Base-by-base conservation (phyloP, 53 echinoderm and acorn worm species). In the Holothuria leucospilota region DNA sequence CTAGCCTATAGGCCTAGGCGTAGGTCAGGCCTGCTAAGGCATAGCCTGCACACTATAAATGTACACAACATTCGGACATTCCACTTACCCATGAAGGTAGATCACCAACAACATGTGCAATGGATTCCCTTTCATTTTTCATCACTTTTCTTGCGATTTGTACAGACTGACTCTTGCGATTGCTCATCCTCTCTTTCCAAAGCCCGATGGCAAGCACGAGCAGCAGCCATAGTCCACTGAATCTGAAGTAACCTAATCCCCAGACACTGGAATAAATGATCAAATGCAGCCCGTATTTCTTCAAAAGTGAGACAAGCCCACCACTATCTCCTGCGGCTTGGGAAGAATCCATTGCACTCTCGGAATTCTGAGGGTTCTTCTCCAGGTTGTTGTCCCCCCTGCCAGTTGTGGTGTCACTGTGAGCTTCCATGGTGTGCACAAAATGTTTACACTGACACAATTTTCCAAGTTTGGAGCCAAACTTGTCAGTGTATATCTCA, bases 41-140 rank as follows among this genome's bases (percentile, higher is more conserved):
- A n/a, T n/a, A n/a, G n/a, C n/a, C n/a, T n/a, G n/a, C n/a, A 40
- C 40, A 7, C 7, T 40, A 40, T 40, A 40, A n/a, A n/a, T 40
- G 4, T 40, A 40, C 7, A 40, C n/a, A 40, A 46, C 46, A 9
- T 46, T 46, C 46, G 8, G 6, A 46, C 46, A 46, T 46, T 29
- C 0, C n/a, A 92, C 95, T 86, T 72, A 97, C 98, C 98, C 98
- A 97, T 15, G 98, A 97, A 12, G 98, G 98, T 18, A 97, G 62
- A 86, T 97, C 95, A 70, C 90, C 85, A 34, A 97, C 98, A 4
- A 89, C 93, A 59, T 91, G 90, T 1, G 86, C 86, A 42, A 97
- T 93, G 14, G 92, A 91, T 58, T 97, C 90, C 60, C 89, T 85
- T 58, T 97, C 98, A 86, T 95, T 96, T 58, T 86, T 84, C 49